Base-by-base conservation (phyloP, 1,140 invertebrate genomes). In the Eciton burchellii region DNA sequence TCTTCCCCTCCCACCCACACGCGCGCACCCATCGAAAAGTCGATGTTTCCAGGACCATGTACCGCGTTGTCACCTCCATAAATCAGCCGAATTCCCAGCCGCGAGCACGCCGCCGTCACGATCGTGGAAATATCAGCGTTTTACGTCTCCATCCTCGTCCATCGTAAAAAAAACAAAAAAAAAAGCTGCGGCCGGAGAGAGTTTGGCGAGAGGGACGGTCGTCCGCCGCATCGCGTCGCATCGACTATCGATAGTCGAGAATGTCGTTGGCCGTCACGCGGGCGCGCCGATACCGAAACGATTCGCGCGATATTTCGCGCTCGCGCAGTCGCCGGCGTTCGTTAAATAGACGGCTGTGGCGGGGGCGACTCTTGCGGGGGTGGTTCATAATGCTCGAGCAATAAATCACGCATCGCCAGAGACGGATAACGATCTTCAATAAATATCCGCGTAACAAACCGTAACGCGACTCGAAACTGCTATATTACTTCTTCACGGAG, bases 11-110 rank as follows among this genome's bases (percentile, higher is more conserved):
- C 43, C 29, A 29, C 59, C 26, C 35, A 6, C 6, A 6, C 43
- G 12, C 35, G 59, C 29, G 57, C 43, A 74, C 12, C 63, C 73
- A 84, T 87, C 71, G 71, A 84, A 88, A 87, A 87, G 83, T 88
- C 82, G 86, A 88, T 88, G 83, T 88, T 87, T 86, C 47, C 71
- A 9, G 86, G 70, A 72, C 70, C 73, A 70, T 84, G 82, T 83
- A 65, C 43, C 26, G 43, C 82, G 74, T 87, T 81, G 84, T 84
- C 65, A 71, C 63, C 82, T 56, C 72, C 66, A 88, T 87, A 87
- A 88, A 88, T 88, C 86, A 88, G 60, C 66, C 65, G 83, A 66
- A 81, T 85, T 81, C 81, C 73, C 74, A 29, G 1, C 54, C 62
- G 35, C 59, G 74, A 81, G 54, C 65, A 47, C 54, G 65, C 43